phyloP scores from a whole-genome alignment of 2,888 invertebrate genomes.

The Ochlodes sylvanus region DNA sequence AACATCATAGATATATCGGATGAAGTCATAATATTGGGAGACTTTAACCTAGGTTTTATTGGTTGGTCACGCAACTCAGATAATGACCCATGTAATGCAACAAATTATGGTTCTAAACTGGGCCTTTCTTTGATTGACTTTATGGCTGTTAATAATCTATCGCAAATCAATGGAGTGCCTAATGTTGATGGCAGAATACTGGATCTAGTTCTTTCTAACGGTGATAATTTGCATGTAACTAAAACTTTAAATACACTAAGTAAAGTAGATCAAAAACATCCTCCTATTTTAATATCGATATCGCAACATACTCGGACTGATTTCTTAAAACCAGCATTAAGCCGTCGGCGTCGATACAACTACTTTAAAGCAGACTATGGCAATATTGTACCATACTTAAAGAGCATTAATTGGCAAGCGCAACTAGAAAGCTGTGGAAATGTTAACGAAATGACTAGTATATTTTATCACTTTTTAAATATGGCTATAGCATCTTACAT shows the following conservation, averaged over 20 bases:
- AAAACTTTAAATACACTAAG: conserved; percentile 30
- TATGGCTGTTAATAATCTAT: conserved; percentile 37
- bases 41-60: conserved; percentile 41
- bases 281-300: conserved; percentile 32
- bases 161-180: conserved; percentile 38
- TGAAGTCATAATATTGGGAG: conserved; percentile 38
- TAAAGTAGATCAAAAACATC: conserved; percentile 40
- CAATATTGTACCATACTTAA: conserved; percentile 23
- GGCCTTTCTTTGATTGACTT: conserved; percentile 41
- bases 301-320: neutral
- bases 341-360: conserved; percentile 22
- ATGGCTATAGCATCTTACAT: neutral
- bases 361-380: conserved; percentile 40
- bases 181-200: conserved; percentile 28
- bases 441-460: conserved; percentile 9
- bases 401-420: conserved; percentile 12
- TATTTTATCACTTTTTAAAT: conserved; percentile 8
- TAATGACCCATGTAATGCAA: conserved; percentile 23
- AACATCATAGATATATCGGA: conserved; percentile 33
- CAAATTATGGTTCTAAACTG: conserved; percentile 33
- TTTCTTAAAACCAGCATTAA: neutral
- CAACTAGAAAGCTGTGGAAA: neutral
- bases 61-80: conserved; percentile 21
- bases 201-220: conserved; percentile 40
- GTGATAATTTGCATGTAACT: conserved; percentile 3